Evolutionary conservation across 2,888 invertebrate species (phyloP).

Genomic region (Trimorus sp.): DNA sequence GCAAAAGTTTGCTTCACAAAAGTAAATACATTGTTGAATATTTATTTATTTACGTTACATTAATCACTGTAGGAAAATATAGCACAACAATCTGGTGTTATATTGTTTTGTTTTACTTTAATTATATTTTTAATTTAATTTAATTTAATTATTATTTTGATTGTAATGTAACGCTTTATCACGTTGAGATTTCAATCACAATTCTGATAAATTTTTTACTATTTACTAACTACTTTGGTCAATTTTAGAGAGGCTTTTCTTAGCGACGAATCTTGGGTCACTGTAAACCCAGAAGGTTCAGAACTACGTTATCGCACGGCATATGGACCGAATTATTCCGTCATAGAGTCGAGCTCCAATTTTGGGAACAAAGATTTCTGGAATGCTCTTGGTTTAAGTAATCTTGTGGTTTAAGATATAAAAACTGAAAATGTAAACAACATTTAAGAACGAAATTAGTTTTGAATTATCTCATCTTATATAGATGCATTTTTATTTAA

Average conservation of each 20-base stretch:
- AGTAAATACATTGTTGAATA: constrained; percentile 13
- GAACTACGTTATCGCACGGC: constrained; percentile 20
- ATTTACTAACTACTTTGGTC: not conserved
- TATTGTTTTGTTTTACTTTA: no score
- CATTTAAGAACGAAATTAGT: not conserved
- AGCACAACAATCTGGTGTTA: no score
- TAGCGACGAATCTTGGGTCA: not conserved
- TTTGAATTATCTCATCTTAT: not conserved
- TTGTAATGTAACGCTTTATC: no score
- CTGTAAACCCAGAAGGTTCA: not conserved
- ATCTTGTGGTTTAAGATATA: constrained; percentile 18
- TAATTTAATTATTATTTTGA: no score
- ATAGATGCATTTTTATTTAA: no score
- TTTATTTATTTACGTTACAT: not conserved
- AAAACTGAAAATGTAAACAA: not conserved
- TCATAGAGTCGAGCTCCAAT: constrained; percentile 36
- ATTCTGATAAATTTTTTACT: no score
- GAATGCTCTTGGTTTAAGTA: constrained; percentile 25
- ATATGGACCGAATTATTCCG: constrained; percentile 42
- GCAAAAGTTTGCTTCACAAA: constrained; percentile 82
- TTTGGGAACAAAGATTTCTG: constrained; percentile 55
- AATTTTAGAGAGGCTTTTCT: not conserved
- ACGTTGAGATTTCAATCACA: no score
- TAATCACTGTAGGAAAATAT: no score
- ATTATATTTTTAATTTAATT: no score